Percentiles rank a stretch among this genome's conserved stretches.
phyloP scores from a whole-genome alignment of 2,888 invertebrate species.

The Atethmia centrago region DNA sequence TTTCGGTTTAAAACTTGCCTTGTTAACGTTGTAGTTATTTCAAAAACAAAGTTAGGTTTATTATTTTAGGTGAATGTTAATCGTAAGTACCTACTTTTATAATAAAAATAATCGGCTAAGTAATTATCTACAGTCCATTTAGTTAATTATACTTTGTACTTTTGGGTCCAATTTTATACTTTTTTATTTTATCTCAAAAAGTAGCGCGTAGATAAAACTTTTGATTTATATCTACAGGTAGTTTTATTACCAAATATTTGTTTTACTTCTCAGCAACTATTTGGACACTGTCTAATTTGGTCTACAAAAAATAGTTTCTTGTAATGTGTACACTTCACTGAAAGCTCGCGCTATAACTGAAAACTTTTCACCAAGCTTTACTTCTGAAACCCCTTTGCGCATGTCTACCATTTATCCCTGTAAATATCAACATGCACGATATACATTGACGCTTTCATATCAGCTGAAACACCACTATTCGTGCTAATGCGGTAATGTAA shows the following conservation, averaged over 20 bases:
- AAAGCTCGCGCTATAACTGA: slow-evolving; percentile 74
- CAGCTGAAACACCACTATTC: rapidly evolving
- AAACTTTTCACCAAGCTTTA: slow-evolving; percentile 75
- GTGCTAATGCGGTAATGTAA: slow-evolving; percentile 26
- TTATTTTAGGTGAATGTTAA: slow-evolving; percentile 26
- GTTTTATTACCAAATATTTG: neutral
- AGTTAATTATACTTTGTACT: slow-evolving; percentile 21
- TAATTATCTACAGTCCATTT: slow-evolving; percentile 38
- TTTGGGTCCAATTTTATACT: neutral
- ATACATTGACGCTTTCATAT: slow-evolving; percentile 25
- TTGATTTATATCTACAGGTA: neutral
- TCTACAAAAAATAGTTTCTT: neutral
- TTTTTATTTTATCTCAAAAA: neutral
- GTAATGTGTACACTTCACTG: slow-evolving; percentile 55
- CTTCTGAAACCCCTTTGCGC: slow-evolving; percentile 70
- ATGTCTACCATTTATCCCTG: slow-evolving; percentile 62
- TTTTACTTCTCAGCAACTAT: neutral
- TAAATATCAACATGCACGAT: slow-evolving; percentile 12
- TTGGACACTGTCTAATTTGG: neutral
- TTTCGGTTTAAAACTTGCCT: neutral
- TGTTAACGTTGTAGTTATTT: slow-evolving; percentile 10
- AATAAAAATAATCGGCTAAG: slow-evolving; percentile 31
- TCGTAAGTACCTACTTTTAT: slow-evolving; percentile 24
- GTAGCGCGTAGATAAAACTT: neutral
- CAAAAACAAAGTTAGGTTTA: neutral